Percentiles rank a stretch among this genome's conserved stretches.
Conservation (phyloP, 2,797 vertebrate species). For the Knipowitschia caucasica region DNA sequence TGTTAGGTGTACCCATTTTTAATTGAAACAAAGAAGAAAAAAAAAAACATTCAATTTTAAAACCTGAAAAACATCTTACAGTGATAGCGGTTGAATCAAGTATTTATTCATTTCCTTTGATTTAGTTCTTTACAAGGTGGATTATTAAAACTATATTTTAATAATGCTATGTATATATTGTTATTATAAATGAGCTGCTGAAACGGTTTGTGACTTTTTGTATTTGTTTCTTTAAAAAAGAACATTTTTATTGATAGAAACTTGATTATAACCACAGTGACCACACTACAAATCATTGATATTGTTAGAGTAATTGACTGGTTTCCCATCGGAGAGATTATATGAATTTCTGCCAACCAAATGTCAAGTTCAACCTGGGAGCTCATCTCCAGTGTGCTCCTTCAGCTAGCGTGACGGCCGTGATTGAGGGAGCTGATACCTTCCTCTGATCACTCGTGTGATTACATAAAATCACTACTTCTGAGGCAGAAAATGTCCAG, state of each 20-base stretch:
- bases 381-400: conserved; percentile 51
- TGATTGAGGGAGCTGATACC: conserved; percentile 72
- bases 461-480: conserved; percentile 77
- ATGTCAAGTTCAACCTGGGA: conserved; percentile 72
- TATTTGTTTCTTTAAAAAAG: conserved; percentile 6
- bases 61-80: too few relatives aligned
- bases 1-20: too few relatives aligned
- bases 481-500: conserved; percentile 64
- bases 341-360: conserved; percentile 75
- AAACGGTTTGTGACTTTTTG: conserved; percentile 1
- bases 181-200: neutral
- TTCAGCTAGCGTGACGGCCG: conserved; percentile 48
- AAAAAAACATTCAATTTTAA: too few relatives aligned
- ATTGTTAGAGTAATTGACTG: conserved; percentile 75
- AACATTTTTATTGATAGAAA: conserved; percentile 37
- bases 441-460: conserved; percentile 68
- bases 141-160: too few relatives aligned
- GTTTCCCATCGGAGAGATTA: conserved; percentile 75
- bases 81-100: too few relatives aligned
- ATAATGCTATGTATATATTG: too few relatives aligned
- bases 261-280: conserved; percentile 68
- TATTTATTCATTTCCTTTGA: too few relatives aligned
- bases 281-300: conserved; percentile 73
- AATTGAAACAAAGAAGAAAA: too few relatives aligned
- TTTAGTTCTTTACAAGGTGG: too few relatives aligned